Evolutionary conservation across 1,140 invertebrate species (phyloP), one percentile per base, ranked within the genome.

Genomic region (Macrobrachium nipponense): DNA sequence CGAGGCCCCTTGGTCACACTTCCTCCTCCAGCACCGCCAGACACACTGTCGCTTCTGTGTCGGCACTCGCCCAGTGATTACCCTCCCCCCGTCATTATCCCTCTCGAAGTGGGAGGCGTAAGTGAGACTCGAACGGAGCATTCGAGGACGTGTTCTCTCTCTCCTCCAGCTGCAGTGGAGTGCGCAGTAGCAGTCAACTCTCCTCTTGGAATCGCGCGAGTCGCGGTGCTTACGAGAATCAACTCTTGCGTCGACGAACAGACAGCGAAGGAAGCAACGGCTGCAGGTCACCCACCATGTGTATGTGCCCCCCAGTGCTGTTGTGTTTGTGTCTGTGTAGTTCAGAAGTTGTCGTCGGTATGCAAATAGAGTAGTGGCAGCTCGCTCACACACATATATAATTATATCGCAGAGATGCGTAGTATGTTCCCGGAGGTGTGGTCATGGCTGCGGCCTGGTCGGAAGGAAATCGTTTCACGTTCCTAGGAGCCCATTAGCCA

Each of bases 1-100:
- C 81, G 80, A 88, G 84, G 87, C 80, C 75, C 83, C 78, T 82
- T 88, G 87, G 83, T 88, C 87, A 88, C 86, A 86, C 87, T 77
- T 81, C 82, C 87, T 81, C 82, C 87, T 88, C 84, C 78, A 88
- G 84, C 84, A 75, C 51, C 84, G 84, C 84, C 27, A 86, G 84
- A 80, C 84, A 86, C 84, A 86, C 77, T 86, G 83, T 88, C 82
- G 78, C 44, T 86, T 86, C 66, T 82, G 78, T 82, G 83, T 88
- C 80, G 79, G 64, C 72, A 78, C 72, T 44, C 80, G 17, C 51
- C 61, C 83, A 86, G 83, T 85, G 82, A 88, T 81, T 82, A 86
- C 82, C 12, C 51, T 51, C 51, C 51, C 51, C 59, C 83, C 27
- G 73, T 82, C 78, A 77, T 81, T 80, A 86, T 82, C 61, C 79